These are phyloP conservation scores for Heterotilapia buettikoferi DNA, from an alignment of 2,113 vertebrate genomes.

Conservation along the genomic window DNA sequence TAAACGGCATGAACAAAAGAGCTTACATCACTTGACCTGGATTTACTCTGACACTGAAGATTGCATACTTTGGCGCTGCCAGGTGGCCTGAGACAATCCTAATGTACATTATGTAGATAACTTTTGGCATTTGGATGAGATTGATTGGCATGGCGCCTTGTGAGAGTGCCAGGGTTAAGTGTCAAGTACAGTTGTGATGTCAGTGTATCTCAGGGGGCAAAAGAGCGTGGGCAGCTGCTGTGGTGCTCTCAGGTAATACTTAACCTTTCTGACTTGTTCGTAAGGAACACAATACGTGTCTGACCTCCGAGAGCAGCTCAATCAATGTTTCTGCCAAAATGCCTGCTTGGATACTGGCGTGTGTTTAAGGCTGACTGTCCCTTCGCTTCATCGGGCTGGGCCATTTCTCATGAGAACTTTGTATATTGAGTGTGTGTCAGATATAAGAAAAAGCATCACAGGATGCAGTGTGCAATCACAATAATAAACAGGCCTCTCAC, in stretches of 20 bases:
- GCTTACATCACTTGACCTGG: background rate
- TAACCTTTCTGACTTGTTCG: slow-evolving; percentile 56
- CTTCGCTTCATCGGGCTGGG: slow-evolving; percentile 39
- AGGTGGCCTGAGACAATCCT: background rate
- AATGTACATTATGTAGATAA: background rate
- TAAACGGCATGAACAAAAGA: background rate
- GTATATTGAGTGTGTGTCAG: slow-evolving; percentile 66
- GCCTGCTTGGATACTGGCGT: background rate
- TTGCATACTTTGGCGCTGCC: background rate
- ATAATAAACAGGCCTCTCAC: slow-evolving; percentile 74
- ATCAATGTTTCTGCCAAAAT: slow-evolving; percentile 53
- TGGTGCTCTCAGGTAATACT: slow-evolving; percentile 59
- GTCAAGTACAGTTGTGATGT: slow-evolving; percentile 58
- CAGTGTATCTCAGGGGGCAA: slow-evolving; percentile 39
- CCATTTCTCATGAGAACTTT: slow-evolving; percentile 71
- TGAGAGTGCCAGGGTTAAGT: slow-evolving; percentile 24
- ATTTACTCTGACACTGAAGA: background rate
- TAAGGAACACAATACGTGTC: slow-evolving; percentile 57
- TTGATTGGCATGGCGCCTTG: slow-evolving; percentile 26
- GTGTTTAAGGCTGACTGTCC: background rate
- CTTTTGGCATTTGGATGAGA: background rate
- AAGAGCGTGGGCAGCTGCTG: slow-evolving; percentile 41
- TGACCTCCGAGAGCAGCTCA: slow-evolving; percentile 48
- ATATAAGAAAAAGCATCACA: slow-evolving; percentile 70
- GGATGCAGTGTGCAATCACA: slow-evolving; percentile 73